Evolutionary conservation across 2,113 vertebrate species (phyloP).

Genomic region (Balaeniceps rex): DNA sequence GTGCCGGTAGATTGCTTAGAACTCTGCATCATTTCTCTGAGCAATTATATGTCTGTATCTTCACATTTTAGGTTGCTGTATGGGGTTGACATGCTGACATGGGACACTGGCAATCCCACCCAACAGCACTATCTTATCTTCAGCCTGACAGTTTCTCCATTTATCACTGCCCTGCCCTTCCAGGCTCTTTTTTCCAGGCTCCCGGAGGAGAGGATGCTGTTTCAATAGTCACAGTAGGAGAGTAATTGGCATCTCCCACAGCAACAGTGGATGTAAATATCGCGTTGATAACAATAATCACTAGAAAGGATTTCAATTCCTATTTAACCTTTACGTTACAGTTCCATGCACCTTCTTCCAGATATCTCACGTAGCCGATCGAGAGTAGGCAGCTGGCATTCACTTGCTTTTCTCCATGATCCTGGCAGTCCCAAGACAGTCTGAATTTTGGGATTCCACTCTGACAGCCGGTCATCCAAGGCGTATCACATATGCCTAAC

Average conservation of each 20-base stretch:
- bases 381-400: background rate
- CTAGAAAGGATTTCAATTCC: background rate
- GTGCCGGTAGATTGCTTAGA: background rate
- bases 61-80: background rate
- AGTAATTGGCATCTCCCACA: background rate
- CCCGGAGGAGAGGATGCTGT: background rate
- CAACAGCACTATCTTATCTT: background rate
- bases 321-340: background rate
- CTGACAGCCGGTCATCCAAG: background rate
- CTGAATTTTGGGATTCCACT: background rate
- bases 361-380: background rate
- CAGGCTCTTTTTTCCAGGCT: background rate
- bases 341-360: background rate
- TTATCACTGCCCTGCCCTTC: background rate
- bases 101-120: background rate
- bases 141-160: background rate
- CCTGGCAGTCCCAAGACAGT: background rate
- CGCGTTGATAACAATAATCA: background rate
- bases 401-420: background rate
- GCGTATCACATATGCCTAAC: background rate
- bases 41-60: background rate
- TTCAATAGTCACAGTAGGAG: background rate
- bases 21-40: background rate
- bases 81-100: background rate
- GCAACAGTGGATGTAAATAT: background rate